Evolutionary conservation across 1,140 invertebrate genomes (phyloP), one percentile per base, ranked within the genome.

Genomic region (Ips typographus): DNA sequence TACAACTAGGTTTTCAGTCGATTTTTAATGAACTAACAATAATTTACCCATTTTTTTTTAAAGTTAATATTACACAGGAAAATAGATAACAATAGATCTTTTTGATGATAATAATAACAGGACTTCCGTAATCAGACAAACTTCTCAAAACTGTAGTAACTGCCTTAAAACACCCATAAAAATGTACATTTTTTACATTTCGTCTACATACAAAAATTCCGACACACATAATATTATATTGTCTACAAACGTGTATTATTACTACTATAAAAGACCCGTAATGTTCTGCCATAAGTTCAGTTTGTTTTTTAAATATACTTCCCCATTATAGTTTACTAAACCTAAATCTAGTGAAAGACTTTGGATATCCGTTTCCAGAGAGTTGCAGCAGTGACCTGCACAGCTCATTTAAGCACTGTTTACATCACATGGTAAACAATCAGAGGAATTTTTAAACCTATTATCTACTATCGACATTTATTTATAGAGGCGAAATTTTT

Each of bases 341-440:
- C 75, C 71, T 73, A 76, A 71, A 70, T 68, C 74, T 76, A 75
- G 71, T 76, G 75, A 76, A 76, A 76, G 75, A 76, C 75, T 60
- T 72, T 68, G 73, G 71, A 72, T 68, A 66, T 65, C 5, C 57
- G 42, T 68, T 62, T 22, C 49, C 49, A 57, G 22, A 22, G 22
- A 22, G 22, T 22, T 22, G 64, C 55, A 66, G 58, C 40, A 66
- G 22, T 8, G 39, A 53, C 37, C 64, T 58, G 58, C 43, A 43
- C 56, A 65, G 58, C 58, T 66, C 55, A 66, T 57, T 49, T 44
- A 57, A 39, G 41, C 58, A 44, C 49, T 66, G 56, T 66, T 66
- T 57, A 66, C 64, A 58, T 43, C 6, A 55, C 38, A 65, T 65
- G 41, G 51, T 65, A 65, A 65, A 65, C 63, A 65, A 65, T 59